Percentiles rank a stretch among this genome's conserved stretches.
Conservation (phyloP, 2,113 vertebrate genomes). For the Leptodactylus fuscus region DNA sequence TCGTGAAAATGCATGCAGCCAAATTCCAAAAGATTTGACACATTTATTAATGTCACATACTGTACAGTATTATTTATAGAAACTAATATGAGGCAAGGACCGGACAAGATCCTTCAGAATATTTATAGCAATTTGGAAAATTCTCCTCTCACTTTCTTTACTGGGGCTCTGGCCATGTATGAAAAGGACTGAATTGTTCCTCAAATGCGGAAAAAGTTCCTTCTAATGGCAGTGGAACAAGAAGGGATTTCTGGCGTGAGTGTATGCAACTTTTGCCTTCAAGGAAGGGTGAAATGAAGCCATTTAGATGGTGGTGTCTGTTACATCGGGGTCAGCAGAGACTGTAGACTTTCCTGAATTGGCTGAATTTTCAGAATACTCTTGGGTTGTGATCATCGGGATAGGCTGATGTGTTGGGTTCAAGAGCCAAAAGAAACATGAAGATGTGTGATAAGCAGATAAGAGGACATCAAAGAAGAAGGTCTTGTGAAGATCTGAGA, state of each 20-base stretch:
- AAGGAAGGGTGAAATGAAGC: too few relatives aligned
- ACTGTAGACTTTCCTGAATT: too few relatives aligned
- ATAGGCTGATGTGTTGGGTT: too few relatives aligned
- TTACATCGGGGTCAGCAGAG: too few relatives aligned
- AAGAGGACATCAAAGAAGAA: too few relatives aligned
- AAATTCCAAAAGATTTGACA: not conserved
- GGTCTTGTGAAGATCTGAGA: too few relatives aligned
- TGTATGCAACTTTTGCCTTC: too few relatives aligned
- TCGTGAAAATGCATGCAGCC: not conserved
- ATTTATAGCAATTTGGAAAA: constrained; percentile 12
- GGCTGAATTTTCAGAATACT: too few relatives aligned
- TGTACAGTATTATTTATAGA: constrained; percentile 8
- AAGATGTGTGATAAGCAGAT: too few relatives aligned
- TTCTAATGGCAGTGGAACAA: not conserved
- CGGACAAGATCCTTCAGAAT: not conserved
- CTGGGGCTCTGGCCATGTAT: not conserved
- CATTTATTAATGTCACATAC: not conserved
- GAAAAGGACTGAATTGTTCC: not conserved
- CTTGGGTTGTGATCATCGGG: too few relatives aligned
- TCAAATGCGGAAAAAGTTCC: not conserved
- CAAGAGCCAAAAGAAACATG: too few relatives aligned
- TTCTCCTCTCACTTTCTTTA: not conserved
- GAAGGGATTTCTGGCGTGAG: not conserved
- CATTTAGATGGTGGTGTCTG: too few relatives aligned
- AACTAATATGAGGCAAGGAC: not conserved